Evolutionary conservation across 2,888 invertebrate species (phyloP).

Genomic region (Eurytoma adleriae): DNA sequence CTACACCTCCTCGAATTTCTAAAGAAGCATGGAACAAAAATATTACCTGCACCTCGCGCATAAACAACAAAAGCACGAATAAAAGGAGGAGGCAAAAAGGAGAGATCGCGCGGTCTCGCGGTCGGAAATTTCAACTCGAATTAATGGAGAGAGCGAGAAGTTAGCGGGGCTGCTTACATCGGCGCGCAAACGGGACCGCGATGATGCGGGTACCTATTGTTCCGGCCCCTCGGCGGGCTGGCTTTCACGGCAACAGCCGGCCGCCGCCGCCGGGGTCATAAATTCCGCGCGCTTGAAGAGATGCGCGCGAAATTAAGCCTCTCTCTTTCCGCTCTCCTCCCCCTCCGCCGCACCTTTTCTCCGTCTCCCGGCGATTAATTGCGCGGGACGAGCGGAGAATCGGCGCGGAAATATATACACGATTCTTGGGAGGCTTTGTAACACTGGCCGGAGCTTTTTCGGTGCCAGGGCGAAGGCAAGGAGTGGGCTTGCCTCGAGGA

Average conservation of each 20-base stretch:
- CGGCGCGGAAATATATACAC: constrained; percentile 35
- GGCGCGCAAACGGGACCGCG: constrained; percentile 24
- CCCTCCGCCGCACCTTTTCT: constrained; percentile 57
- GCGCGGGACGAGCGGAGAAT: constrained; percentile 56
- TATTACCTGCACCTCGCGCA: no score
- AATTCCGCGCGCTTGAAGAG: constrained; percentile 57
- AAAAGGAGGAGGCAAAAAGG: no score
- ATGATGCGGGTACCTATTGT: constrained; percentile 35
- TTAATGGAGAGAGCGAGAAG: constrained; percentile 1
- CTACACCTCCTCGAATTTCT: no score
- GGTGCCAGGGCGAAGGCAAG: neutral
- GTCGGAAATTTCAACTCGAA: no score
- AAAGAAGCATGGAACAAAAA: no score
- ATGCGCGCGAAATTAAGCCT: constrained; percentile 61
- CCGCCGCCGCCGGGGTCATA: constrained; percentile 48
- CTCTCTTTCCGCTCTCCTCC: constrained; percentile 54
- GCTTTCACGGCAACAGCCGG: neutral
- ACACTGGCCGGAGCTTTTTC: constrained; percentile 5
- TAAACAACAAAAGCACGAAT: no score
- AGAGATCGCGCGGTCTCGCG: no score
- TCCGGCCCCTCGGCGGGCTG: constrained; percentile 22
- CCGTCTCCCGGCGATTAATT: constrained; percentile 59
- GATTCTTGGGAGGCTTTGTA: neutral
- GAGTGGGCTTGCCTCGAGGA: neutral
- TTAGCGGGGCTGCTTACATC: constrained; percentile 33